Evolutionary conservation across 1,140 invertebrate genomes (phyloP).

Genomic region (Laupala kohalensis): DNA sequence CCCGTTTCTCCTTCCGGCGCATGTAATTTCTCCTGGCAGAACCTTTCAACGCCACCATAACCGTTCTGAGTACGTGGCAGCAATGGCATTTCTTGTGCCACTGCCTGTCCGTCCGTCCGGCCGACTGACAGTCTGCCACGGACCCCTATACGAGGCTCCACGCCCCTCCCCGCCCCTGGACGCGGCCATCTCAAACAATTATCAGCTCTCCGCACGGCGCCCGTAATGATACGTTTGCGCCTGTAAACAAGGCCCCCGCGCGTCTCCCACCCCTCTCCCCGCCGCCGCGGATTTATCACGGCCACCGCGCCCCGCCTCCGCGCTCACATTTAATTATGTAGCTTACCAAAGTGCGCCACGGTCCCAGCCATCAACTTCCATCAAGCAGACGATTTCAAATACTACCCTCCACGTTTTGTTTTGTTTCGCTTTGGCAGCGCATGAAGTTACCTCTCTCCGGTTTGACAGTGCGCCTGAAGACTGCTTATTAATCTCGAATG

Average conservation of each 20-base stretch:
- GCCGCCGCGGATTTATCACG: background rate
- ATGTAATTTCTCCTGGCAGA: too few species aligned
- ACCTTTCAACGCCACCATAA: too few species aligned
- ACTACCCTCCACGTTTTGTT: background rate
- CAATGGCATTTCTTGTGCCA: background rate
- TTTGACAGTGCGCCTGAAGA: background rate
- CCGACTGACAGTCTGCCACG: background rate
- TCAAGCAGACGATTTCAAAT: background rate
- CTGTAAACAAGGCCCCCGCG: too few species aligned
- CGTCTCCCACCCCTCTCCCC: too few species aligned
- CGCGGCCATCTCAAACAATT: slow-evolving; percentile 6
- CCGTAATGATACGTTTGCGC: slow-evolving; percentile 3
- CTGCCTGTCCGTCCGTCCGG: background rate
- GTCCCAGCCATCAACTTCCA: background rate
- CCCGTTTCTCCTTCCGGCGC: too few species aligned
- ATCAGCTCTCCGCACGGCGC: background rate
- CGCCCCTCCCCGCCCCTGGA: background rate
- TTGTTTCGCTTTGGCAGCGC: background rate
- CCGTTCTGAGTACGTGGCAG: too few species aligned
- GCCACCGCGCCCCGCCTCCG: background rate
- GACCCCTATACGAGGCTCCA: background rate
- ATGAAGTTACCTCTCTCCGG: background rate
- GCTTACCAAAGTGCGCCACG: background rate
- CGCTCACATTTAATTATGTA: background rate
- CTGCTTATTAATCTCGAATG: background rate